These are phyloP conservation scores for Ariolimax columbianus DNA, from an alignment of 2,888 invertebrate genomes.

Conservation along the genomic window DNA sequence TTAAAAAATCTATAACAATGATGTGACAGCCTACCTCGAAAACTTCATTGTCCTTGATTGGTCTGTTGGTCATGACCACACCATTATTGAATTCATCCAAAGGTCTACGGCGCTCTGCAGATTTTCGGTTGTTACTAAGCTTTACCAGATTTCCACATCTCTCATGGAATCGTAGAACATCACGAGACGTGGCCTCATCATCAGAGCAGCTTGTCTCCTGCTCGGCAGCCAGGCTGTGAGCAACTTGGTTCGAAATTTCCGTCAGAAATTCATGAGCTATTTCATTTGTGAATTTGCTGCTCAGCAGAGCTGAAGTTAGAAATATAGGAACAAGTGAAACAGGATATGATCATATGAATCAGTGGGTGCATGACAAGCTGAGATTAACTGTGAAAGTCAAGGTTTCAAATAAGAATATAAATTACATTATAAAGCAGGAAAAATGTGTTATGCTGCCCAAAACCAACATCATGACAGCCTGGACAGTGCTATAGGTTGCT, in stretches of 20 bases:
- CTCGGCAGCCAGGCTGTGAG: slow-evolving; percentile 63
- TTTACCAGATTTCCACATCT: slow-evolving; percentile 92
- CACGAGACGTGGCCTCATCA: slow-evolving; percentile 44
- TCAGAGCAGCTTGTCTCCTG: slow-evolving; percentile 36
- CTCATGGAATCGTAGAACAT: slow-evolving; percentile 87
- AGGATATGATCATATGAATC: too few relatives aligned
- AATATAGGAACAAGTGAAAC: not conserved
- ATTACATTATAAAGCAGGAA: too few relatives aligned
- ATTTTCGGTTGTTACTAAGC: slow-evolving; percentile 75
- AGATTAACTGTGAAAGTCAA: too few relatives aligned
- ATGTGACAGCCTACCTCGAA: slow-evolving; percentile 72
- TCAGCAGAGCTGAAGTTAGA: slow-evolving; percentile 41
- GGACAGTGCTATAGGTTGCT: too few relatives aligned
- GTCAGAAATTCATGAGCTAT: slow-evolving; percentile 72
- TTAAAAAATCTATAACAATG: not conserved
- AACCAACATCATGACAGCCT: too few relatives aligned
- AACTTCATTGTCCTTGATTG: slow-evolving; percentile 76
- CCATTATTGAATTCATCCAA: slow-evolving; percentile 79
- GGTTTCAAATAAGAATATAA: too few relatives aligned
- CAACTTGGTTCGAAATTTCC: slow-evolving; percentile 71
- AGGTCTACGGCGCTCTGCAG: slow-evolving; percentile 75
- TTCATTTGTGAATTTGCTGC: slow-evolving; percentile 70
- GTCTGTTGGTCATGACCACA: slow-evolving; percentile 78
- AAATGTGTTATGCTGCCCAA: too few relatives aligned
- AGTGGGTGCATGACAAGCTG: too few relatives aligned